phyloP scores from a whole-genome alignment of 2,888 invertebrate species.

The Eugnorisma glareosa region DNA sequence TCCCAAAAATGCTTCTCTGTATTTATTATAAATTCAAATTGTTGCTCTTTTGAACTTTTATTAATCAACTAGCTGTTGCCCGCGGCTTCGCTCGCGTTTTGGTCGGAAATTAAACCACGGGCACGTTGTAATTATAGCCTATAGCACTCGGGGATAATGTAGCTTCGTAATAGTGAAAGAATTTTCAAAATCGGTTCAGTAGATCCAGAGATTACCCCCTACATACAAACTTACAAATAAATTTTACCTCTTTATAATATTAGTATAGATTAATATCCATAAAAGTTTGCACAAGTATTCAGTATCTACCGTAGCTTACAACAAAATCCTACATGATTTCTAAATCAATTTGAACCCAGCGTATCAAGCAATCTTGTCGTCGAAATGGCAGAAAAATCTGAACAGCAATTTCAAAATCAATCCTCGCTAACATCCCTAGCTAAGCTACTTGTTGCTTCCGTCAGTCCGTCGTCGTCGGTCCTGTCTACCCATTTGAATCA shows the following conservation, averaged over 20 bases:
- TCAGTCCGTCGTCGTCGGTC: slow-evolving; percentile 7
- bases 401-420: slow-evolving; percentile 12
- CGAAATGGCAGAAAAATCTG: neutral
- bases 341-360: neutral
- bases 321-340: neutral
- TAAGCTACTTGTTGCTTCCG: slow-evolving; percentile 45
- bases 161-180: too few species aligned
- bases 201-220: too few species aligned
- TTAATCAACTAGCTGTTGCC: too few species aligned
- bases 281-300: neutral
- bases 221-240: too few species aligned
- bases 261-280: too few species aligned
- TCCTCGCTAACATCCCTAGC: slow-evolving; percentile 26
- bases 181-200: too few species aligned
- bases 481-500: slow-evolving; percentile 45
- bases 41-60: neutral
- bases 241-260: too few species aligned
- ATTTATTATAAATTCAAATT: neutral
- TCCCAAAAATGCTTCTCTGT: neutral
- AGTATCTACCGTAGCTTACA: neutral
- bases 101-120: too few species aligned
- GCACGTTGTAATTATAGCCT: too few species aligned
- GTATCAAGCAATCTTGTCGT: neutral
- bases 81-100: too few species aligned
- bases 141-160: too few species aligned